Conservation (phyloP, 2,797 vertebrate species). For the Neostethus bicornis region DNA sequence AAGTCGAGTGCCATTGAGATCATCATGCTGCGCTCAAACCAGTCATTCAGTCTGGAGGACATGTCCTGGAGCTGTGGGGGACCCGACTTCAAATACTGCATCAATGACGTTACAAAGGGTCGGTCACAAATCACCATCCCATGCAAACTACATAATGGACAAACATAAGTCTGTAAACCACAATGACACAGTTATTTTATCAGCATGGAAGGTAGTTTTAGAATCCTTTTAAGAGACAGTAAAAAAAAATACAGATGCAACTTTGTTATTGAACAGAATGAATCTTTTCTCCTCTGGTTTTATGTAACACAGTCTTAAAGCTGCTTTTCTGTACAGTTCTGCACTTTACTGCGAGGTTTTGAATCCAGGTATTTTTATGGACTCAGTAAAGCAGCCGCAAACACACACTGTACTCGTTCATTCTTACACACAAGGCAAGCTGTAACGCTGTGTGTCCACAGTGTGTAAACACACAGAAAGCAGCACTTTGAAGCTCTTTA, state of each 20-base stretch:
- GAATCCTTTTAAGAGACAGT: background rate
- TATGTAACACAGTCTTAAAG: constrained; percentile 27
- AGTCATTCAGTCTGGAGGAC: constrained; percentile 93
- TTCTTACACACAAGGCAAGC: constrained; percentile 26
- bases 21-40: constrained; percentile 97
- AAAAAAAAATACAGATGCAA: background rate
- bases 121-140: constrained; percentile 5
- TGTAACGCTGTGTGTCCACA: constrained; percentile 5
- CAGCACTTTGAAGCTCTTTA: background rate
- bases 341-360: constrained; percentile 43
- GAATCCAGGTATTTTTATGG: constrained; percentile 52
- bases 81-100: constrained; percentile 89
- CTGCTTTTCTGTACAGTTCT: constrained; percentile 38
- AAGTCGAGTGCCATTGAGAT: constrained; percentile 98
- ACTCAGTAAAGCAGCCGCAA: constrained; percentile 44
- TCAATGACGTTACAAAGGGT: constrained; percentile 93
- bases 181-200: background rate
- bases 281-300: constrained; percentile 8
- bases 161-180: background rate
- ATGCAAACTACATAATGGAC: background rate
- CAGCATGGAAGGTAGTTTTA: background rate
- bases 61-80: constrained; percentile 96
- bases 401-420: constrained; percentile 30
- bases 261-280: constrained; percentile 34
- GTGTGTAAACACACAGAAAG: constrained; percentile 8